Conservation (phyloP, 2,888 invertebrate genomes). For the Nezara viridula region DNA sequence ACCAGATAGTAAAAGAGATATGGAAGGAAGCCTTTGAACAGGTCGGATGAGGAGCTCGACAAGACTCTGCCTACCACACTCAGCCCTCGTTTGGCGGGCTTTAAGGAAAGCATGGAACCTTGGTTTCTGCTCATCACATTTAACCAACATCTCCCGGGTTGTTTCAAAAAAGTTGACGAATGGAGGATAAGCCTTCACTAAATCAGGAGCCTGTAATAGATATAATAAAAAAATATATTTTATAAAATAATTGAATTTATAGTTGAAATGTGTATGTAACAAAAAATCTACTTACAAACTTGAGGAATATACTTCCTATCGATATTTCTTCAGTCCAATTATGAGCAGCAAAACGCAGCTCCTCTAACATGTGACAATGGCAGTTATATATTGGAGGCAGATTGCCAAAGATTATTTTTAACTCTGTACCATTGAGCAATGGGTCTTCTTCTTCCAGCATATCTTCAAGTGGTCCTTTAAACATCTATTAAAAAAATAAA, state of each 20-base stretch:
- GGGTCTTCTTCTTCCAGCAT: constrained; percentile 84
- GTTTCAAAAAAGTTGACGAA: constrained; percentile 99
- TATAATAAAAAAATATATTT: neutral
- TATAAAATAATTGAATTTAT: constrained; percentile 40
- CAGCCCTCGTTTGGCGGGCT: constrained; percentile 93
- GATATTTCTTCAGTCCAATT: constrained; percentile 91
- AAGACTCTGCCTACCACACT: constrained; percentile 95
- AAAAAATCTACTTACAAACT: constrained; percentile 73
- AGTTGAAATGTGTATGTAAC: neutral
- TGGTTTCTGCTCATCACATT: constrained; percentile 93
- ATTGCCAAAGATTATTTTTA: constrained; percentile 95
- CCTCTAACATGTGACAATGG: constrained; percentile 82
- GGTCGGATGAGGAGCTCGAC: constrained; percentile 97
- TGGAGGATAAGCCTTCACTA: constrained; percentile 95
- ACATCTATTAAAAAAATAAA: constrained; percentile 79
- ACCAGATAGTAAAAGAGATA: constrained; percentile 94
- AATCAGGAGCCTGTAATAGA: constrained; percentile 77
- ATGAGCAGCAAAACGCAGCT: constrained; percentile 75
- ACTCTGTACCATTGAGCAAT: constrained; percentile 89
- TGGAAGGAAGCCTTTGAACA: constrained; percentile 96
- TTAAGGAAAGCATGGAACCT: constrained; percentile 98
- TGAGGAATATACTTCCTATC: constrained; percentile 89
- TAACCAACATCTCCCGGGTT: constrained; percentile 91
- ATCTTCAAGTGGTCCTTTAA: constrained; percentile 92
- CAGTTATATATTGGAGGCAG: constrained; percentile 94